Conservation (phyloP, 2,797 vertebrate species). For the Erethizon dorsatum region DNA sequence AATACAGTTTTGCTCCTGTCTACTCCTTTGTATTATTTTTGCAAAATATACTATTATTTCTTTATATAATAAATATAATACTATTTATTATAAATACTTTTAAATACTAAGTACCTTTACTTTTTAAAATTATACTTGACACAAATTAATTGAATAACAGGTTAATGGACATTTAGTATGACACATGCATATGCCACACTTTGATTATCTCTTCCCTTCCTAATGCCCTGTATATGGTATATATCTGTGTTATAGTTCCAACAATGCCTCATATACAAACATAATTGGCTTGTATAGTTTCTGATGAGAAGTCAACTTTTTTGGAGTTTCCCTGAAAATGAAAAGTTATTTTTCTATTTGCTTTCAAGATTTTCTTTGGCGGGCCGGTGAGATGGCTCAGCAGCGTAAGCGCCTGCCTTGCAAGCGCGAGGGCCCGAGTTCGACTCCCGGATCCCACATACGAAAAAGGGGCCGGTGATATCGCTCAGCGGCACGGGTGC, state of each 20-base stretch:
- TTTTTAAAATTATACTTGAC: background rate
- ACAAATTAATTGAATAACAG: background rate
- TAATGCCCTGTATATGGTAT: background rate
- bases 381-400: too few species aligned
- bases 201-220: background rate
- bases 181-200: background rate
- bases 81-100: background rate
- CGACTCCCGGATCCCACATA: too few species aligned
- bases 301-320: conserved; percentile 10
- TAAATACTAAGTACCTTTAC: background rate
- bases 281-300: background rate
- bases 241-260: background rate
- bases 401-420: too few species aligned
- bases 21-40: background rate
- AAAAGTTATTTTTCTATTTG: background rate
- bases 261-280: background rate
- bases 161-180: background rate
- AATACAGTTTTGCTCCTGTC: background rate
- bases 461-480: too few species aligned
- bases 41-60: background rate
- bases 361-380: background rate
- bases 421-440: too few species aligned
- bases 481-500: too few species aligned
- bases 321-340: background rate
- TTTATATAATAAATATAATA: background rate